Conservation (phyloP, 2,113 vertebrate species). For the Chiloscyllium plagiosum region DNA sequence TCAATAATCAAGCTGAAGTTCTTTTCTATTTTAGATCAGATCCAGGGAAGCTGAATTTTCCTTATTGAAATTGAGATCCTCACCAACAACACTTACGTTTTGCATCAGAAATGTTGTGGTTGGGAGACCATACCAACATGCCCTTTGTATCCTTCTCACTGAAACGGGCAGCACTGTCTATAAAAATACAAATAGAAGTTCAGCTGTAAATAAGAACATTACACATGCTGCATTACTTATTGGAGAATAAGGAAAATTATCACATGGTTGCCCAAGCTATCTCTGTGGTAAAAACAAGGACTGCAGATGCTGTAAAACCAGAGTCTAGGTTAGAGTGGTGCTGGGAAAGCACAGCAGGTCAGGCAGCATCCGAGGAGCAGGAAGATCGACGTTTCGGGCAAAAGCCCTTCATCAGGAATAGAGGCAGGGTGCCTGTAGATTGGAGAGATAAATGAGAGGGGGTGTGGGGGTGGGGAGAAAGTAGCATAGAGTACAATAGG, state of each 20-base stretch:
- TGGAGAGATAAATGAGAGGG: no score
- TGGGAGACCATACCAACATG: constrained; percentile 87
- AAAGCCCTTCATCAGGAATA: no score
- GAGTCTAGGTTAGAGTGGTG: no score
- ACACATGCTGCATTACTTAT: constrained; percentile 38
- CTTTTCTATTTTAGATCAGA: neutral
- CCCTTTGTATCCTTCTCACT: constrained; percentile 76
- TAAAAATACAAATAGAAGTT: constrained; percentile 30
- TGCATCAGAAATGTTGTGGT: constrained; percentile 73
- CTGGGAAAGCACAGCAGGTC: no score
- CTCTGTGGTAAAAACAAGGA: neutral
- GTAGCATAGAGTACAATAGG: no score
- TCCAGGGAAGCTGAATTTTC: neutral
- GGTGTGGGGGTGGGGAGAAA: no score
- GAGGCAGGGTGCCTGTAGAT: no score
- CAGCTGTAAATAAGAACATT: constrained; percentile 35
- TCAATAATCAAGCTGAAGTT: no score
- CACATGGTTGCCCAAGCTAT: neutral
- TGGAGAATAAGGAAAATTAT: neutral
- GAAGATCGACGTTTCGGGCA: no score
- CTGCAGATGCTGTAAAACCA: no score
- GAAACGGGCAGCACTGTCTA: constrained; percentile 66
- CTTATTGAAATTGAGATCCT: neutral
- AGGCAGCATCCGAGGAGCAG: no score
- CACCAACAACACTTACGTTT: constrained; percentile 66